Percentiles rank a stretch among this genome's conserved stretches.
Conservation (phyloP, 2,113 vertebrate genomes). For the Pan paniscus region DNA sequence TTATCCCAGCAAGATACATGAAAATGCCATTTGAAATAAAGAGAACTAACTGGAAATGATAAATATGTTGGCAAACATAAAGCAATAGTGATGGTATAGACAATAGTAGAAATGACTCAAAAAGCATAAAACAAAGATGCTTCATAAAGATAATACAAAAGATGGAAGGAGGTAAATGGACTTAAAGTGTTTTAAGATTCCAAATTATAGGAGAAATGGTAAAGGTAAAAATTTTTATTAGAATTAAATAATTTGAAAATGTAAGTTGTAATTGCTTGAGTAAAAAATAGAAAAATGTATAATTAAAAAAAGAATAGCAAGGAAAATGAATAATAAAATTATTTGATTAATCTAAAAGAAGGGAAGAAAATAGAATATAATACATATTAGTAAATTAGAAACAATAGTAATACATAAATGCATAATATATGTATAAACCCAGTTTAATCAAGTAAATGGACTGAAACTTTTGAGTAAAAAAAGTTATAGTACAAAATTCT, state of each 20-base stretch:
- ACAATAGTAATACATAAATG: background rate
- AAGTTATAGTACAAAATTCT: background rate
- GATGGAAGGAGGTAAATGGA: background rate
- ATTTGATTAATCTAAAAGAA: background rate
- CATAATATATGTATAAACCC: background rate
- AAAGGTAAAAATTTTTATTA: background rate
- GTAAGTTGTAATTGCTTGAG: background rate
- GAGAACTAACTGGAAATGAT: background rate
- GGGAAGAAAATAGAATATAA: background rate
- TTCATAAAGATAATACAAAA: background rate
- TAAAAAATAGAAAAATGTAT: background rate
- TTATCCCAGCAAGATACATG: background rate
- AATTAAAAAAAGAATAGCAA: background rate
- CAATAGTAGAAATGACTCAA: background rate
- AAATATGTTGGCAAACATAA: background rate
- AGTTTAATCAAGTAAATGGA: background rate
- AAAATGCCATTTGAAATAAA: background rate
- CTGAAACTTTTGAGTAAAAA: background rate
- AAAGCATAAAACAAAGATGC: background rate
- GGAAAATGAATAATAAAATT: background rate
- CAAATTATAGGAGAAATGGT: background rate
- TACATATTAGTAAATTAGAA: background rate
- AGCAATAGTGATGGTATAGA: background rate
- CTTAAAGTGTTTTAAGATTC: background rate
- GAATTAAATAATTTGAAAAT: background rate